Evolutionary conservation across 2,113 vertebrate species (phyloP).

Genomic region (Psilopsiagon aymara): DNA sequence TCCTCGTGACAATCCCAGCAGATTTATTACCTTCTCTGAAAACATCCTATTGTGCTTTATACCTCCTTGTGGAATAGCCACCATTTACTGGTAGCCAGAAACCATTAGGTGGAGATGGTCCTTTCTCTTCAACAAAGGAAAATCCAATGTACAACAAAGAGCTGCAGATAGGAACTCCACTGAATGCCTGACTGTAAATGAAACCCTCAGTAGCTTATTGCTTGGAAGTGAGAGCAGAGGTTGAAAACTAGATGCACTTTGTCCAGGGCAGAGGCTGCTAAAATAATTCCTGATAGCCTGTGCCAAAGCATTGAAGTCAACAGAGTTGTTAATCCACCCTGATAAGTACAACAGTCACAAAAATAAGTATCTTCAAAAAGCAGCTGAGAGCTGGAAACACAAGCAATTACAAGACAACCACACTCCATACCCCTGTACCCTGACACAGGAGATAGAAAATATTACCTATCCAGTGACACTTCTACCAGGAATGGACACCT

Average conservation of each 20-base stretch:
- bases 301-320: slow-evolving; percentile 77
- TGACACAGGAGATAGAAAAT: not conserved
- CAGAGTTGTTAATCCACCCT: slow-evolving; percentile 60
- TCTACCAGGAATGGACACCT: not conserved
- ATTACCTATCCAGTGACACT: not conserved
- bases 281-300: slow-evolving; percentile 70
- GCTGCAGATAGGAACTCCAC: slow-evolving; percentile 44
- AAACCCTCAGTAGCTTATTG: slow-evolving; percentile 58
- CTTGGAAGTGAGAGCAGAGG: slow-evolving; percentile 72
- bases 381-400: slow-evolving; percentile 15
- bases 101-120: slow-evolving; percentile 40
- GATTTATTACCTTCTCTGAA: slow-evolving; percentile 51
- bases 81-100: slow-evolving; percentile 53
- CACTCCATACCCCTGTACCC: not conserved
- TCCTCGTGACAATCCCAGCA: not conserved
- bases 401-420: slow-evolving; percentile 25
- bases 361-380: slow-evolving; percentile 72
- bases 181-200: slow-evolving; percentile 72
- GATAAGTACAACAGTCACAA: slow-evolving; percentile 71
- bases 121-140: slow-evolving; percentile 5
- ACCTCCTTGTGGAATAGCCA: slow-evolving; percentile 32
- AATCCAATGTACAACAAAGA: slow-evolving; percentile 23
- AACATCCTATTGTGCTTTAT: slow-evolving; percentile 36
- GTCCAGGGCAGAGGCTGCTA: slow-evolving; percentile 59
- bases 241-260: slow-evolving; percentile 74